Conservation (phyloP, 2,113 vertebrate species). For the Ammodytes dubius region DNA sequence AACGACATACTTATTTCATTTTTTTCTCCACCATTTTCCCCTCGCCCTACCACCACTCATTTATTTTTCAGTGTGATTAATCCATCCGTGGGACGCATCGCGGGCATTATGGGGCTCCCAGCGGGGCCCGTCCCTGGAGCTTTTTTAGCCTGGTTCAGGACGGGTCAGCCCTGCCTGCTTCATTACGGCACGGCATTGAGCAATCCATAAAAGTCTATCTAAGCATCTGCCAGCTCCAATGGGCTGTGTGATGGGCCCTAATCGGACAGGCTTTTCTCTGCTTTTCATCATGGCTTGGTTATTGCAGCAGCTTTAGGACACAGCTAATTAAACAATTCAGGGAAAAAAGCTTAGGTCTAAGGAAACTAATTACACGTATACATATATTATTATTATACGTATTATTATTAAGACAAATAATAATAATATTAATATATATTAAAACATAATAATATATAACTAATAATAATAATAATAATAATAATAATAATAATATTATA, state of each 20-base stretch:
- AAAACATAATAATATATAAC: too few relatives aligned
- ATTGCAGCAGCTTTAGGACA: constrained; percentile 47
- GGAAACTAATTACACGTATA: not conserved
- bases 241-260: constrained; percentile 92
- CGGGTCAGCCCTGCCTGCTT: constrained; percentile 98
- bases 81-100: constrained; percentile 86
- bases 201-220: constrained; percentile 99
- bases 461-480: not conserved
- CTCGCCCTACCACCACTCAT: constrained; percentile 83
- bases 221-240: constrained; percentile 98
- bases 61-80: constrained; percentile 96
- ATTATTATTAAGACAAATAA: not conserved
- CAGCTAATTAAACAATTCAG: constrained; percentile 69
- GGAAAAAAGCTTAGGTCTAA: not conserved
- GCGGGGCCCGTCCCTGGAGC: constrained; percentile 89
- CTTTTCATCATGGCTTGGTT: constrained; percentile 72
- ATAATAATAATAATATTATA: constrained; percentile 4
- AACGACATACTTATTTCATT: constrained; percentile 92
- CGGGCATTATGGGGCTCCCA: constrained; percentile 92
- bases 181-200: constrained; percentile 96
- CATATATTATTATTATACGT: constrained; percentile 27
- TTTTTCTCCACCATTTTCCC: constrained; percentile 25
- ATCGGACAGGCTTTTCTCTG: constrained; percentile 86
- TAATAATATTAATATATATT: too few relatives aligned
- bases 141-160: constrained; percentile 91